Evolutionary conservation across 2,113 vertebrate genomes (phyloP), one percentile per base, ranked within the genome.

Genomic region (Hippocampus mohnikei): DNA sequence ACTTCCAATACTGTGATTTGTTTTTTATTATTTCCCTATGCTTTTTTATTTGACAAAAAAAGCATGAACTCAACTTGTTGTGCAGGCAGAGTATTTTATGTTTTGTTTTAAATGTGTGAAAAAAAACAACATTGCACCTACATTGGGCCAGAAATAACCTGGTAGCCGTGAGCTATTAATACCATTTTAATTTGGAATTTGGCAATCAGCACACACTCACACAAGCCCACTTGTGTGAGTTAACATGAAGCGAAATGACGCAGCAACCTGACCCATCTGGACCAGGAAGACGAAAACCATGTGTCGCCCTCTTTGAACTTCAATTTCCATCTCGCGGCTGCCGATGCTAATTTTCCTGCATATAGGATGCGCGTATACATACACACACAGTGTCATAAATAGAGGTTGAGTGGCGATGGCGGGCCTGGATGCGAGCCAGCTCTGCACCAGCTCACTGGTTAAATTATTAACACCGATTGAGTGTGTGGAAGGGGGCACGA

Each of bases 381-480:
- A 66, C 67, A 59, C 61, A 48, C 62, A 85, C 87, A 84, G 72
- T 85, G 86, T 89, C 88, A 90, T 89, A 88, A 89, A 89, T 88
- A 91, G 87, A 88, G 81, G 83, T 84, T 82, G 84, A 82, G 85
- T 86, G 88, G 86, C 90, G 88, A 87, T 88, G 79, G 79, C 21
- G 87, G 83, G 82, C 81, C 82, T 91, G 90, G 90, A 91, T 23
- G n/a, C 20, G 72, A 78, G 90, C 90, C 90, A 91, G 87, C 81
- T 81, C 87, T 90, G 88, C 88, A 88, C 87, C 88, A 90, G 87
- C 84, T 89, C 90, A 88, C 76, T 85, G 87, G 87, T 90, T 91
- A 85, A 90, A 91, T 91, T 91, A 91, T 91, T 91, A 91, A 91
- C 90, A 90, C 83, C 87, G 84, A 88, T 84, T 82, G 86, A 27